Evolutionary conservation across 2,888 invertebrate species (phyloP).

Genomic region (Agonopterix heracliana): DNA sequence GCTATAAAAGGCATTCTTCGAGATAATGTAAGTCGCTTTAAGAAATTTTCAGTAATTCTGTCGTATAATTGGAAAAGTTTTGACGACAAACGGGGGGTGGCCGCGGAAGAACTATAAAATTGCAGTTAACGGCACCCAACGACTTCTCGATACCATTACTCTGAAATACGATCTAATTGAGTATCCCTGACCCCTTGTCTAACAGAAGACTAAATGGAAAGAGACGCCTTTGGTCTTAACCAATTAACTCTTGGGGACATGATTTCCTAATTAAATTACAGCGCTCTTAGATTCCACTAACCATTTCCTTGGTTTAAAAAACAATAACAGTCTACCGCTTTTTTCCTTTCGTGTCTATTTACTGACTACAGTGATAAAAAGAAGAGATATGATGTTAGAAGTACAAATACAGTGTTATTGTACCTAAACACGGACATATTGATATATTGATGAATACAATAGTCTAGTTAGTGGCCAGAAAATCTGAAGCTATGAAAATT

Average conservation of each 20-base stretch:
- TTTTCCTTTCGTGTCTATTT: no score
- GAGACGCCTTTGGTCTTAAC: background rate
- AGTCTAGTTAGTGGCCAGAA: no score
- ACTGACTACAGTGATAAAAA: no score
- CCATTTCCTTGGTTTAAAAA: no score
- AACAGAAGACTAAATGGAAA: conserved; percentile 4
- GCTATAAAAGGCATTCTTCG: conserved; percentile 24
- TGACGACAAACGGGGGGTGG: conserved; percentile 34
- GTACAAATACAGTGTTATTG: no score
- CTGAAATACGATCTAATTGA: conserved; percentile 50
- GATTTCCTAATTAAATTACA: background rate
- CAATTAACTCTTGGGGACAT: background rate
- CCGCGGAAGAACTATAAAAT: conserved; percentile 56
- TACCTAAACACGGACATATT: no score
- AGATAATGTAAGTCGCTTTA: conserved; percentile 34
- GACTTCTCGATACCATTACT: conserved; percentile 54
- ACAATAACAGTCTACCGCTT: no score
- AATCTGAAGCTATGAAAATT: no score
- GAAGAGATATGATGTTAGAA: no score
- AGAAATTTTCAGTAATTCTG: conserved; percentile 46
- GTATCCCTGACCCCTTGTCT: conserved; percentile 22
- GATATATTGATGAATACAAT: no score
- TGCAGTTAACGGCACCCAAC: conserved; percentile 47
- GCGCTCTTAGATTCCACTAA: background rate
- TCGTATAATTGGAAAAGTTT: conserved; percentile 55